Base-by-base conservation (phyloP, 2,113 vertebrate genomes). In the Callocephalon fimbriatum region DNA sequence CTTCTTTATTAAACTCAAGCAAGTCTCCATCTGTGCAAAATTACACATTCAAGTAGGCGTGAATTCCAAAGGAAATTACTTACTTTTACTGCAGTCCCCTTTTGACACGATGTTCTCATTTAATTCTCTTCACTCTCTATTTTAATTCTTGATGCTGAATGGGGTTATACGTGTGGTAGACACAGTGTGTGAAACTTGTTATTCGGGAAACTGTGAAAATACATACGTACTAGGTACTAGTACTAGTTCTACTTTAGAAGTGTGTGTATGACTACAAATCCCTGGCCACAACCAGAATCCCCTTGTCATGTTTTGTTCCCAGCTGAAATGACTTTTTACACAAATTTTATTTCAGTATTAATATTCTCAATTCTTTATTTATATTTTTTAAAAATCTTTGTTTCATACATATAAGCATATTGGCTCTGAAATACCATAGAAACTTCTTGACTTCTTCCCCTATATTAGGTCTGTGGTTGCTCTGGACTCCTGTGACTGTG, bases 51-150 rank as follows among this genome's bases (percentile, higher is more conserved):
- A 78, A 82, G 88, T 91, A 93, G 84, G 70, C 93, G 74, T 85
- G 84, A 95, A 96, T 96, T 96, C 87, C 77, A 71, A 93, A 94
- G 73, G 84, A 95, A 95, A 94, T 93, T 1, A 72, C 61, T 93
- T 71, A 61, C 23, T 75, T 84, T 78, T 84, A n/a, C 61, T 91
- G 48, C 66, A 87, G 61, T 85, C 31, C 19, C 80, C 76, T 91
- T 95, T 93, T 95, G 91, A 91, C 91, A 96, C 61, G 74, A 86
- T 68, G 84, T 95, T 94, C 94, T 94, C 37, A 84, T 93, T 93
- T 95, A 89, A 93, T 91, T 94, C 65, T 82, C 47, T 88, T 81
- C 29, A 17, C 2, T 89, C 44, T 81, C 68, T 89, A 38, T 89
- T 96, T 93, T 93, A 88, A 78, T 95, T 87, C 73, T 95, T 85